These are phyloP conservation scores for Drosophila kikkawai DNA, from an alignment of 1,140 invertebrate genomes.

Conservation along the genomic window DNA sequence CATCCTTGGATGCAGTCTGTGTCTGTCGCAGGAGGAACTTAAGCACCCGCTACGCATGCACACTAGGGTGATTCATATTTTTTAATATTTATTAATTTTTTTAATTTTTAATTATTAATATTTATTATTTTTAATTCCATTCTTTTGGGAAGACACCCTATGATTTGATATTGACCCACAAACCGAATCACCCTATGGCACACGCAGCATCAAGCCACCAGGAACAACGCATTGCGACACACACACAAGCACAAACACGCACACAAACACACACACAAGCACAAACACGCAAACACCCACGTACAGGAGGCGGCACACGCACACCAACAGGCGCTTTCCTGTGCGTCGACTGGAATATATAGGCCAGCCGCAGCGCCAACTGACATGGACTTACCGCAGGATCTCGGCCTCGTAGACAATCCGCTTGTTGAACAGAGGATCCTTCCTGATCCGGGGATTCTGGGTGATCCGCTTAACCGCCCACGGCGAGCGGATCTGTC, in stretches of 20 bases:
- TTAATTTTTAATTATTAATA: too few species aligned
- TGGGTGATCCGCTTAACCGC: constrained; percentile 89
- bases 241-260: constrained; percentile 4
- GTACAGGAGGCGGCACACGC: background rate
- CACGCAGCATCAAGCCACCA: constrained; percentile 36
- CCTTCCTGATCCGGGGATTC: constrained; percentile 59
- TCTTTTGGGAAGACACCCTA: background rate
- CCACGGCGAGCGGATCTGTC: constrained; percentile 91
- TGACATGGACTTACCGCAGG: constrained; percentile 65
- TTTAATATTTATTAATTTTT: too few species aligned
- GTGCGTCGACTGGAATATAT: constrained; percentile 1
- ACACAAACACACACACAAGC: constrained; percentile 6
- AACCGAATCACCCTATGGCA: constrained; percentile 14
- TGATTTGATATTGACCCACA: constrained; percentile 6
- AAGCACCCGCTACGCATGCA: constrained; percentile 39
- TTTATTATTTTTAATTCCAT: background rate
- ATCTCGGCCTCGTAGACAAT: constrained; percentile 89
- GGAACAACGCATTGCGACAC: constrained; percentile 27
- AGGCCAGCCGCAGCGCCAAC: background rate
- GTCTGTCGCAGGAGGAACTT: background rate
- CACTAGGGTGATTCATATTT: constrained; percentile 7
- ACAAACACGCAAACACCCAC: background rate
- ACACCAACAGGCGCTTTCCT: background rate
- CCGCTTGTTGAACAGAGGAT: constrained; percentile 85
- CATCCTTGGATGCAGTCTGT: background rate